phyloP scores from a whole-genome alignment of 2,888 invertebrate genomes.

The Drosophila lacicola region DNA sequence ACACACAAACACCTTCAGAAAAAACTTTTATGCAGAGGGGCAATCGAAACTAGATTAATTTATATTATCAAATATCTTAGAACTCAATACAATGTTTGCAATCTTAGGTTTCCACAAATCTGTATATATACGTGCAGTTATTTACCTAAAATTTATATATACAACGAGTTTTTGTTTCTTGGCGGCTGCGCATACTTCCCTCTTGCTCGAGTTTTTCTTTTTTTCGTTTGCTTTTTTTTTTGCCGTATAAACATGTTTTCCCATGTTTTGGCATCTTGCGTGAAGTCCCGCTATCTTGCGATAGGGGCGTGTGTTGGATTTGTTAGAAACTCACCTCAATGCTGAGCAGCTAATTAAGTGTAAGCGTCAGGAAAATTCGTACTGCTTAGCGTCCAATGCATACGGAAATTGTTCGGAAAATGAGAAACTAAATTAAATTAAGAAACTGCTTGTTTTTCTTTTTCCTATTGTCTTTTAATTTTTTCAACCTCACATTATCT shows the following conservation, averaged over 20 bases:
- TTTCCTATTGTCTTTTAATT: too few relatives aligned
- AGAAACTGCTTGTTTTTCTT: neutral
- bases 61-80: neutral
- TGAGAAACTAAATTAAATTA: neutral
- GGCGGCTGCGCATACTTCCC: constrained; percentile 67
- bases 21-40: constrained; percentile 31
- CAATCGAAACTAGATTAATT: constrained; percentile 20
- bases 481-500: too few relatives aligned
- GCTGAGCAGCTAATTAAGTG: constrained; percentile 4
- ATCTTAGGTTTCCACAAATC: constrained; percentile 6
- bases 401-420: constrained; percentile 4
- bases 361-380: neutral
- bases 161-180: constrained; percentile 12
- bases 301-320: constrained; percentile 43
- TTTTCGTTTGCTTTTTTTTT: constrained; percentile 1
- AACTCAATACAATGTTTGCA: constrained; percentile 6
- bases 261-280: constrained; percentile 41
- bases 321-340: constrained; percentile 46
- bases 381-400: constrained; percentile 1
- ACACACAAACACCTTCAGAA: constrained; percentile 27
- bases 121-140: constrained; percentile 5
- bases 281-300: constrained; percentile 52
- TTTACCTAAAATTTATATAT: constrained; percentile 6
- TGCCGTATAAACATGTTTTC: constrained; percentile 12
- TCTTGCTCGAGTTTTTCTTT: constrained; percentile 14